Evolutionary conservation across 2,888 invertebrate genomes (phyloP), one percentile per base, ranked within the genome.

Genomic region (Thelaira solivaga): DNA sequence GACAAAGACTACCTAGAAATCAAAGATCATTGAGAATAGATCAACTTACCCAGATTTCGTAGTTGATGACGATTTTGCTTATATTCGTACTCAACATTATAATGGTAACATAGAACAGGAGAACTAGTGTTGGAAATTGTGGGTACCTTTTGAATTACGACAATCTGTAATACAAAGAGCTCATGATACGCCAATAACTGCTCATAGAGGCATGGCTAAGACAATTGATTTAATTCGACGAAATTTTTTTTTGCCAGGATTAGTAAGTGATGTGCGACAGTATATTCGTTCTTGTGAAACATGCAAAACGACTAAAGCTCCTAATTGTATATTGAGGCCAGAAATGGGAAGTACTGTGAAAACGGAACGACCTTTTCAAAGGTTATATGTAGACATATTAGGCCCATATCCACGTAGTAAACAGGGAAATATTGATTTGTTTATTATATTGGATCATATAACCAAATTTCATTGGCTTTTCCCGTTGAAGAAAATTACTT

Each of bases 371-470:
- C 53, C 53, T 18, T 53, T 67, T 41, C 53, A 43, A 11, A 11
- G 65, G 11, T 11, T 53, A 10, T 41, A 67, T 22, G 10, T 51
- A 4, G 74, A 75, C 18, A n/a, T 68, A 0, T 24, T 77, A 10
- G 69, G 80, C 6, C 80, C 82, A 0, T 81, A 81, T 26, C 79
- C 81, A 0, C 36, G 80, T 0, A 76, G 80, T 0, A 74, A 69
- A 7, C 6, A 4, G 4, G 80, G 77, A 20, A 10, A 47, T 47
- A 26, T 47, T 8, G 47, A 26, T 8, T 5, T 47, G 4, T 13
- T 47, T 7, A 26, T 47, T 3, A 26, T 47, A 6, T 4, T 47
- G 2, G 47, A 47, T 8, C 47, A 47, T 24, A 2, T 13, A 24
- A 1, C 16, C 16, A 39, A 62, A 29, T 72, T 53, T 43, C 43